Evolutionary conservation across 2,113 vertebrate species (phyloP), one percentile per base, ranked within the genome.

Genomic region (Nymphicus hollandicus): DNA sequence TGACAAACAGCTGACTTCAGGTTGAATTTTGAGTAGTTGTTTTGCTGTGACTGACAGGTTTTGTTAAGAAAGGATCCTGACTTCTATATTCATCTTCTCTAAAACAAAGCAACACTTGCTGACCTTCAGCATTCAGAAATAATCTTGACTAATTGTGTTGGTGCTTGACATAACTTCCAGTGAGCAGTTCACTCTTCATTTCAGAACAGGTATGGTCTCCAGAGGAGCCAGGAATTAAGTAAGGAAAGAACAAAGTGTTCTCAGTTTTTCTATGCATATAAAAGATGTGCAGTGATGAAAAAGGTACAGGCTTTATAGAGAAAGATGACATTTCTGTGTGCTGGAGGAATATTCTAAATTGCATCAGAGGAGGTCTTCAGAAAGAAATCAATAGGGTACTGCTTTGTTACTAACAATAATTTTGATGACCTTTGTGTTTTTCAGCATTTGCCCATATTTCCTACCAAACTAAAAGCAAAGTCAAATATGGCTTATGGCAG

Each of bases 341-440:
- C 49, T 78, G 77, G n/a, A 68, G 47, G 29, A 86, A 23, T 81
- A 89, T 58, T 69, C 20, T 84, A 49, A 89, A 64, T 82, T 87
- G 61, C 27, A n/a, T 82, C 87, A 92, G 35, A 47, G 46, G 50
- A 81, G 13, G 7, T 79, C 41, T 76, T 90, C 52, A 61, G 47
- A 64, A 92, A 35, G 79, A 84, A 89, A 95, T 94, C 87, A 82
- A 49, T 81, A 92, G 14, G 37, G 63, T 25, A 19, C 6, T 72
- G 24, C 66, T 89, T 89, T 65, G 25, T 87, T 89, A 53, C 41
- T 72, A 55, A 74, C 11, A 80, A 23, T 86, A 77, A 82, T 89
- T 94, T 91, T 56, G 19, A 49, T 89, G 49, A 61, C 85, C 63
- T 91, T 91, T 89, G n/a, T 86, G n/a, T 86, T 94, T 93, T 94